Evolutionary conservation across 2,797 vertebrate genomes (phyloP).

Genomic region (Karalla daura): DNA sequence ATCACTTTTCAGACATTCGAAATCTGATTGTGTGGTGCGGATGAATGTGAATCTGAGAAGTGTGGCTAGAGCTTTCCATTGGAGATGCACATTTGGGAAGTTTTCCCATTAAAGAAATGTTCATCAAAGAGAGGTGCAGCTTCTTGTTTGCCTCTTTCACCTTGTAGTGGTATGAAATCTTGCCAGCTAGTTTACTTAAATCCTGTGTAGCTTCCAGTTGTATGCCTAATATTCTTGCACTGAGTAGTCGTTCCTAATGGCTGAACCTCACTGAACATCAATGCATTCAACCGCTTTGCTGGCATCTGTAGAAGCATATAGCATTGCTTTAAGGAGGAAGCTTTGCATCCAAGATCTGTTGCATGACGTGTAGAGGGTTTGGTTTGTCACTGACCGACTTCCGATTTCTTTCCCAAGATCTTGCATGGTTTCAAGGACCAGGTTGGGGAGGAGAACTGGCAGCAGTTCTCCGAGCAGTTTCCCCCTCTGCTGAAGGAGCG

Average conservation of each 20-base stretch:
- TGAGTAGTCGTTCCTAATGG: no score
- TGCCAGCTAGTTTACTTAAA: no score
- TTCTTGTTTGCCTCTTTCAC: no score
- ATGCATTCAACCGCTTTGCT: no score
- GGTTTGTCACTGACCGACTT: background rate
- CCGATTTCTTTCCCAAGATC: conserved; percentile 79
- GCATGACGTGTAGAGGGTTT: no score
- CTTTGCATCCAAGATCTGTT: no score
- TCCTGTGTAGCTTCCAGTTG: no score
- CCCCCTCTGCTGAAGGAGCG: conserved; percentile 94
- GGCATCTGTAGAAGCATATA: background rate
- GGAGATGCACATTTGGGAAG: background rate
- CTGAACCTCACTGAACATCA: no score
- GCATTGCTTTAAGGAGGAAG: background rate
- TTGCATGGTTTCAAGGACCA: conserved; percentile 97
- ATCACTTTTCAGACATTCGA: conserved; percentile 75
- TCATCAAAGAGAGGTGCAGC: no score
- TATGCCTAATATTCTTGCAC: no score
- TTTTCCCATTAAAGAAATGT: no score
- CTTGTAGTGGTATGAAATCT: no score
- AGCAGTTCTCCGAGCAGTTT: conserved; percentile 97
- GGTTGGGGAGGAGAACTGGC: conserved; percentile 96
- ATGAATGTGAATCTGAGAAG: conserved; percentile 63
- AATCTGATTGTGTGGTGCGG: conserved; percentile 68
- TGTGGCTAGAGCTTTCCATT: conserved; percentile 36